Conservation (phyloP, 2,888 invertebrate species). For the Matsumyia berberina region DNA sequence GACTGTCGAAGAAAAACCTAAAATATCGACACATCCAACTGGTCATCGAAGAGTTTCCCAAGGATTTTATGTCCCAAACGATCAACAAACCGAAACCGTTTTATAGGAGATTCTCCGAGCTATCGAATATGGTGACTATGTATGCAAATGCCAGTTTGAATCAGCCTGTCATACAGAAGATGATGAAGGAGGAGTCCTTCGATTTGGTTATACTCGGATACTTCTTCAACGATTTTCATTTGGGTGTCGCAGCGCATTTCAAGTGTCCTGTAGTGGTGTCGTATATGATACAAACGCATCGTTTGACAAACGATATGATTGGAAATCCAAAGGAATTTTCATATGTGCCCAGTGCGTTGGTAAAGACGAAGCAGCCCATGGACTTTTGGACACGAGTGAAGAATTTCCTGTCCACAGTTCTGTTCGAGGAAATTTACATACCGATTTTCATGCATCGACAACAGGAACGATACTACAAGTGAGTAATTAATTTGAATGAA, state of each 20-base stretch:
- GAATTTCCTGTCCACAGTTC: constrained; percentile 71
- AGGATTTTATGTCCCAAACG: background rate
- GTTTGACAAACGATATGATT: constrained; percentile 76
- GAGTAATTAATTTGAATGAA: constrained; percentile 8
- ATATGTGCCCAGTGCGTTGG: constrained; percentile 79
- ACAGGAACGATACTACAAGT: constrained; percentile 27
- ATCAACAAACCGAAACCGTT: constrained; percentile 28
- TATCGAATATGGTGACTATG: constrained; percentile 1
- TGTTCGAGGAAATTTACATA: constrained; percentile 11
- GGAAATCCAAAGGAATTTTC: constrained; percentile 80
- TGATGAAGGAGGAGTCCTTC: constrained; percentile 73
- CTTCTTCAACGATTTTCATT: constrained; percentile 71
- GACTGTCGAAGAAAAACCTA: constrained; percentile 54
- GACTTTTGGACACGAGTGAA: constrained; percentile 78
- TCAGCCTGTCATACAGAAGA: constrained; percentile 41
- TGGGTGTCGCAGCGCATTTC: constrained; percentile 80
- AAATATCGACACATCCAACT: constrained; percentile 63
- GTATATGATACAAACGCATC: constrained; percentile 78
- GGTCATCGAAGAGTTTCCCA: background rate
- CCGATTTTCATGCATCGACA: background rate
- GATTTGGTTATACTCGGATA: constrained; percentile 77
- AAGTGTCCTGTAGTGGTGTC: constrained; percentile 80
- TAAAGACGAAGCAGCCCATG: constrained; percentile 74
- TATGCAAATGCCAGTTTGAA: constrained; percentile 49
- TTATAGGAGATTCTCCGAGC: background rate